Percentiles rank a stretch among this genome's conserved stretches.
Conservation (phyloP, 2,797 vertebrate species). For the Aselliscus stoliczkanus region DNA sequence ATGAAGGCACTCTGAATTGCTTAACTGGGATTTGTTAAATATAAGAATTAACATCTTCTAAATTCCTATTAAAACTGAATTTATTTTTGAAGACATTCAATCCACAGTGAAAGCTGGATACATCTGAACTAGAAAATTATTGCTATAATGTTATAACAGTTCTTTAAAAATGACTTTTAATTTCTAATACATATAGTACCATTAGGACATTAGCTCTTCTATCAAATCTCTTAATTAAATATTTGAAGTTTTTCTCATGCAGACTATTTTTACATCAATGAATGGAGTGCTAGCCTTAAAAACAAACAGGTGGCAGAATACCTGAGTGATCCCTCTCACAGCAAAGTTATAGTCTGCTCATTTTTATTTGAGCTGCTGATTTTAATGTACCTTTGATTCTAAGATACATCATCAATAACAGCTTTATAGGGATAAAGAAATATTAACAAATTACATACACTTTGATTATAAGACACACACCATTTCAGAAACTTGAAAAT, state of each 20-base stretch:
- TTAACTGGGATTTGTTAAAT: neutral
- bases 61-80: neutral
- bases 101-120: neutral
- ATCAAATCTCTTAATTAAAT: conserved; percentile 27
- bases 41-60: conserved; percentile 10
- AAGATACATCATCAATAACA: neutral
- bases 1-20: neutral
- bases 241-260: neutral
- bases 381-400: neutral
- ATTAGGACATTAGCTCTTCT: neutral
- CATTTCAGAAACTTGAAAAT: conserved; percentile 42
- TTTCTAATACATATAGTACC: neutral
- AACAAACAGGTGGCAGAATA: neutral
- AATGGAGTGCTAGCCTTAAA: neutral
- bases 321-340: neutral
- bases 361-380: neutral
- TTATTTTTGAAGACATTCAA: conserved; percentile 23
- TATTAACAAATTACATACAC: neutral
- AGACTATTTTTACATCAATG: conserved; percentile 17
- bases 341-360: neutral
- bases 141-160: neutral
- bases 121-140: neutral
- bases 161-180: neutral
- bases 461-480: neutral
- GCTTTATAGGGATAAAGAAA: neutral